These are phyloP conservation scores for Podarcis muralis DNA, from an alignment of 2,113 vertebrate species.

Conservation along the genomic window DNA sequence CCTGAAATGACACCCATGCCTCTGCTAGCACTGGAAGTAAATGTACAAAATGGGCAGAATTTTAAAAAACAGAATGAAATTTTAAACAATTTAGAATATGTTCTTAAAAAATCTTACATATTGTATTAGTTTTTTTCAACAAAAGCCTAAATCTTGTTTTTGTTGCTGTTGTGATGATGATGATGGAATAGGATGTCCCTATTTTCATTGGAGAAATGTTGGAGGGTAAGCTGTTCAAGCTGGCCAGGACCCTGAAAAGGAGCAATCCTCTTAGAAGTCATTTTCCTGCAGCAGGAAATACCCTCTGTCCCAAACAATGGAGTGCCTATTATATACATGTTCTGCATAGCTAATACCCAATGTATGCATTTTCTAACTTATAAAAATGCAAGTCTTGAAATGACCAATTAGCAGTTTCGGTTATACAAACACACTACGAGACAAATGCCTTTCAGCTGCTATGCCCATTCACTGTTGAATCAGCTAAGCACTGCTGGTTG, in stretches of 20 bases:
- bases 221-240: no score
- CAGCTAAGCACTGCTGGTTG: neutral
- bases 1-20: neutral
- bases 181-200: no score
- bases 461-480: neutral
- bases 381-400: slow-evolving; percentile 18
- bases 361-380: slow-evolving; percentile 6
- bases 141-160: no score
- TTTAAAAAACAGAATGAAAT: neutral
- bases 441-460: neutral
- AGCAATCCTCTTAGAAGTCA: neutral
- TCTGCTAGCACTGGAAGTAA: neutral
- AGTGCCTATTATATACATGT: neutral
- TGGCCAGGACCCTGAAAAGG: neutral
- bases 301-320: slow-evolving; percentile 35
- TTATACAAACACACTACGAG: neutral
- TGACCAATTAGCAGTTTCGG: slow-evolving; percentile 4
- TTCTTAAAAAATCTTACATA: neutral
- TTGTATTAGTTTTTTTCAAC: no score
- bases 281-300: neutral
- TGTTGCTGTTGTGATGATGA: no score
- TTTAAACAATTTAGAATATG: neutral
- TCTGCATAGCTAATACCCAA: neutral
- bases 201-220: no score
- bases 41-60: neutral